Conservation (phyloP, 1,140 invertebrate species). For the Probaryconus sp. region DNA sequence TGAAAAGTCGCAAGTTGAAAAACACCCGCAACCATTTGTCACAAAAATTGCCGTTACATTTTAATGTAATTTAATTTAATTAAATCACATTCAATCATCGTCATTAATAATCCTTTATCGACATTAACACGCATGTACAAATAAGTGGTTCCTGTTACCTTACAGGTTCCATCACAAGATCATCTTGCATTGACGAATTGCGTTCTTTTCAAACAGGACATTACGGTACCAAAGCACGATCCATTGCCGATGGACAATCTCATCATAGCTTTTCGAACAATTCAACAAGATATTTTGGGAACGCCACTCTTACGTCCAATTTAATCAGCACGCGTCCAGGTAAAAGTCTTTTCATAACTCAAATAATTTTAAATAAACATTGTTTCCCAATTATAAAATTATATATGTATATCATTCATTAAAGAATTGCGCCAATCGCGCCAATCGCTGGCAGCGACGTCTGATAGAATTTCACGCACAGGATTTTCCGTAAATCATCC, state of each 20-base stretch:
- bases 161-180: slow-evolving; percentile 80
- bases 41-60: no score
- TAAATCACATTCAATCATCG: no score
- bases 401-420: slow-evolving; percentile 61
- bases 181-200: slow-evolving; percentile 82
- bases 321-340: slow-evolving; percentile 88
- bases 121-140: slow-evolving; percentile 22
- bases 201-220: slow-evolving; percentile 80
- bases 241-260: slow-evolving; percentile 90
- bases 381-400: no score
- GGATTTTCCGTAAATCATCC: slow-evolving; percentile 80
- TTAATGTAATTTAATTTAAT: no score
- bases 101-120: no score
- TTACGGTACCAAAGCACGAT: slow-evolving; percentile 78
- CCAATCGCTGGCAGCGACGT: slow-evolving; percentile 87
- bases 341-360: slow-evolving; percentile 70
- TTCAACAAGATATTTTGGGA: slow-evolving; percentile 85
- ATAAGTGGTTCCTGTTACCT: slow-evolving; percentile 67
- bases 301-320: slow-evolving; percentile 85
- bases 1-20: no score
- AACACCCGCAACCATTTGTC: no score
- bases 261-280: slow-evolving; percentile 91
- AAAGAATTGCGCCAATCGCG: slow-evolving; percentile 88
- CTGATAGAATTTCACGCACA: slow-evolving; percentile 86
- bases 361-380: no score